Conservation (phyloP, 2,888 invertebrate genomes). For the Deroplatys truncata region DNA sequence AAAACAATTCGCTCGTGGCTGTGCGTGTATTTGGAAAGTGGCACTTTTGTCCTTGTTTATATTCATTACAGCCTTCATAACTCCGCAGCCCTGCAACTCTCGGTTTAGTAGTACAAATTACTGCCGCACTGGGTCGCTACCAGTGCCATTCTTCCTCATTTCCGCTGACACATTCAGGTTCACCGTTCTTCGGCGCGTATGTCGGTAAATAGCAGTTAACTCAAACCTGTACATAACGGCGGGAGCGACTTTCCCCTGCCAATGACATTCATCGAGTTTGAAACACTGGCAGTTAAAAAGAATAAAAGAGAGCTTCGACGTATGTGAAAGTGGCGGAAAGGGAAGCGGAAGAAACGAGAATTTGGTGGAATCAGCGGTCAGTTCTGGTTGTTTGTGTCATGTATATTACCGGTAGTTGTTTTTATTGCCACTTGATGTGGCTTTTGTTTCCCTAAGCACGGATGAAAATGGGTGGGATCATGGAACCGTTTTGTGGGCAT, state of each 20-base stretch:
- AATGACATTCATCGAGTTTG: background rate
- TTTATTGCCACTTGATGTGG: conserved; percentile 14
- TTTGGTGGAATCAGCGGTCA: background rate
- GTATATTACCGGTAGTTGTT: background rate
- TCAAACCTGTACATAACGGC: background rate
- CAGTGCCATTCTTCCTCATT: background rate
- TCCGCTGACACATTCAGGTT: background rate
- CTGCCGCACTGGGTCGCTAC: background rate
- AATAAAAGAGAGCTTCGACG: background rate
- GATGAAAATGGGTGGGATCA: background rate
- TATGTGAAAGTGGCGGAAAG: background rate
- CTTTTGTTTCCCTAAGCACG: background rate
- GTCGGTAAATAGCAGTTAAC: background rate
- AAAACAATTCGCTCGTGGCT: background rate
- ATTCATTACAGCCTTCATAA: background rate
- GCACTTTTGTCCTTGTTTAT: background rate
- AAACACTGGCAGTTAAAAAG: background rate
- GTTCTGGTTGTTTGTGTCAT: background rate
- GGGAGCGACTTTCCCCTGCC: background rate
- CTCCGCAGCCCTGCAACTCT: background rate
- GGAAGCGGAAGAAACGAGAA: background rate
- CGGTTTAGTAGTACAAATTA: background rate
- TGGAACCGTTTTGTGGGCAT: background rate
- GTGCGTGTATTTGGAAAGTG: background rate
- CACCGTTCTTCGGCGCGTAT: background rate